phyloP scores from a whole-genome alignment of 2,113 vertebrate genomes.

The Otocyon megalotis region DNA sequence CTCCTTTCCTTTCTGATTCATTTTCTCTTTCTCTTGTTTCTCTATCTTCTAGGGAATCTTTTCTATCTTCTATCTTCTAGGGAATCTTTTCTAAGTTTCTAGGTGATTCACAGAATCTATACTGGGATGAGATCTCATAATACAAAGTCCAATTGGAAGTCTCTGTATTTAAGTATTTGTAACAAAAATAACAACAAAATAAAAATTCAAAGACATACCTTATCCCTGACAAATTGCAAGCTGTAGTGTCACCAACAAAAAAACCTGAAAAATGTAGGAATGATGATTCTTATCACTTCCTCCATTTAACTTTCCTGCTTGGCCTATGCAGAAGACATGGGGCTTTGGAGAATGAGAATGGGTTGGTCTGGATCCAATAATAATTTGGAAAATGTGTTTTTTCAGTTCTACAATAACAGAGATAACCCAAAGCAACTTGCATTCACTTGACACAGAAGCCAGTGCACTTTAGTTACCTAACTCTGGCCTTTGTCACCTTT shows the following conservation, averaged over 20 bases:
- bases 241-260: neutral
- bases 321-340: neutral
- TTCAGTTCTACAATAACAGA: neutral
- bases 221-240: neutral
- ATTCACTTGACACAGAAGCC: neutral
- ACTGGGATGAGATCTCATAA: neutral
- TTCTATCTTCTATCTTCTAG: neutral
- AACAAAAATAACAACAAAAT: neutral
- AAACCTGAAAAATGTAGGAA: neutral
- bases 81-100: neutral
- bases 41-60: neutral
- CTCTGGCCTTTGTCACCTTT: neutral
- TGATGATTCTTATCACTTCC: neutral
- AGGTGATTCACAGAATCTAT: neutral
- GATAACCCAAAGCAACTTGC: neutral
- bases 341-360: neutral
- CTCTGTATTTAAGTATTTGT: neutral
- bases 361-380: neutral
- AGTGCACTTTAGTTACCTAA: neutral
- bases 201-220: neutral
- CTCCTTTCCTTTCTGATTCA: neutral
- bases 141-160: neutral
- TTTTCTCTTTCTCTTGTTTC: neutral
- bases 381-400: neutral
- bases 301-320: neutral